A percentile compares a stretch with the other conserved stretches of the same genome.
Evolutionary conservation across 2,888 invertebrate genomes (phyloP).

Genomic region (Agonopterix heracliana): DNA sequence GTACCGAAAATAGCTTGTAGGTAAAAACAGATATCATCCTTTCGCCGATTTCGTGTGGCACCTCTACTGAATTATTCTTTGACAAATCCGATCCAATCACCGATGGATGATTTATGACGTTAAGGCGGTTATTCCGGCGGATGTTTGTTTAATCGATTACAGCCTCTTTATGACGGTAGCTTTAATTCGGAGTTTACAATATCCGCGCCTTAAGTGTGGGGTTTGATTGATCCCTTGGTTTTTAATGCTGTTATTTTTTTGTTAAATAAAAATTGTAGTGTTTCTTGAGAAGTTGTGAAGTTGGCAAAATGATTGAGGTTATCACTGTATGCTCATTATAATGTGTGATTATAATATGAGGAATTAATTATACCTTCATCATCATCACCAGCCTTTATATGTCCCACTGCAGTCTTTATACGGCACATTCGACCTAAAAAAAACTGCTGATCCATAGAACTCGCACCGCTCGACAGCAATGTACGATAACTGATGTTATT

Average conservation of each 20-base stretch:
- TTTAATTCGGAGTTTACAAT: slow-evolving; percentile 12
- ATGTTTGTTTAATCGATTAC: slow-evolving; percentile 73
- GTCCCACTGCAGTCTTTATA: no score
- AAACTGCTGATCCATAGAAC: no score
- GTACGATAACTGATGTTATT: no score
- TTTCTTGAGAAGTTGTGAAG: not conserved
- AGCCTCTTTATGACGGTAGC: slow-evolving; percentile 52
- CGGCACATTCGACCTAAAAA: no score
- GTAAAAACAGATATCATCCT: no score
- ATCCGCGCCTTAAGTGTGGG: slow-evolving; percentile 22
- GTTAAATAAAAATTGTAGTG: not conserved
- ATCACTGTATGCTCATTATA: not conserved
- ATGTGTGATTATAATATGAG: no score
- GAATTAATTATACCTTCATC: no score
- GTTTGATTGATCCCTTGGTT: not conserved
- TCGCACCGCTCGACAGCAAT: no score
- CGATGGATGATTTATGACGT: slow-evolving; percentile 59
- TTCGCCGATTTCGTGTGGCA: no score
- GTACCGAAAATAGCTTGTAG: no score
- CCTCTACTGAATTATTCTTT: slow-evolving; percentile 24
- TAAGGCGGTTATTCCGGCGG: slow-evolving; percentile 46
- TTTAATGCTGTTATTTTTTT: not conserved
- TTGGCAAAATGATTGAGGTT: not conserved
- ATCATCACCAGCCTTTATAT: no score
- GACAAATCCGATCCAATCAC: slow-evolving; percentile 44